A percentile compares a stretch with the other conserved stretches of the same genome.
Conservation (phyloP, 1,140 invertebrate genomes). For the Papilio aristodemus region DNA sequence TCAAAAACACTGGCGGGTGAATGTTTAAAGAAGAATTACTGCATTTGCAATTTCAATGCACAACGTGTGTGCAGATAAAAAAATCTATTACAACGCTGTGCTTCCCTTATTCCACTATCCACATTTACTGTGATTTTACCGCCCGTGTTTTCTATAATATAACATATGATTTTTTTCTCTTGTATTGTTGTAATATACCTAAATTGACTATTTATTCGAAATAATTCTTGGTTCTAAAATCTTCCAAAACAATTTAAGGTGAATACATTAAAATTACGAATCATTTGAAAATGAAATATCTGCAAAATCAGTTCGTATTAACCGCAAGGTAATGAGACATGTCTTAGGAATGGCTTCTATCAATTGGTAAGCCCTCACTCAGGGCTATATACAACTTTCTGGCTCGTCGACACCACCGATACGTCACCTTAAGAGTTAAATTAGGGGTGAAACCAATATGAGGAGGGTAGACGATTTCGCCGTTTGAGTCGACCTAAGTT, state of each 20-base stretch:
- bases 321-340: constrained; percentile 54
- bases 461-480: constrained; percentile 50
- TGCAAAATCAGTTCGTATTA: constrained; percentile 12
- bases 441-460: constrained; percentile 66
- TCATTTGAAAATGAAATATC: not conserved
- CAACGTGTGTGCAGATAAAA: constrained; percentile 13
- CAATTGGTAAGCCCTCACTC: constrained; percentile 54
- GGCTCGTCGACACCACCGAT: constrained; percentile 54
- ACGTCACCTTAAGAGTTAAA: constrained; percentile 69
- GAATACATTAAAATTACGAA: not conserved
- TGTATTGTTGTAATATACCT: too few relatives aligned
- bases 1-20: constrained; percentile 43
- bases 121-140: not conserved
- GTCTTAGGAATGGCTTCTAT: constrained; percentile 55
- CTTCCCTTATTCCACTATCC: not conserved
- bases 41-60: constrained; percentile 32
- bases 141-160: not conserved
- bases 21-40: constrained; percentile 41
- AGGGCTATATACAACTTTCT: constrained; percentile 62
- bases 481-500: constrained; percentile 45
- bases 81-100: constrained; percentile 1
- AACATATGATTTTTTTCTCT: not conserved
- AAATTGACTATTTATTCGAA: too few relatives aligned
- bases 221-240: too few relatives aligned
- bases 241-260: not conserved